phyloP scores from a whole-genome alignment of 2,113 vertebrate species.

The Phaethornis superciliosus region DNA sequence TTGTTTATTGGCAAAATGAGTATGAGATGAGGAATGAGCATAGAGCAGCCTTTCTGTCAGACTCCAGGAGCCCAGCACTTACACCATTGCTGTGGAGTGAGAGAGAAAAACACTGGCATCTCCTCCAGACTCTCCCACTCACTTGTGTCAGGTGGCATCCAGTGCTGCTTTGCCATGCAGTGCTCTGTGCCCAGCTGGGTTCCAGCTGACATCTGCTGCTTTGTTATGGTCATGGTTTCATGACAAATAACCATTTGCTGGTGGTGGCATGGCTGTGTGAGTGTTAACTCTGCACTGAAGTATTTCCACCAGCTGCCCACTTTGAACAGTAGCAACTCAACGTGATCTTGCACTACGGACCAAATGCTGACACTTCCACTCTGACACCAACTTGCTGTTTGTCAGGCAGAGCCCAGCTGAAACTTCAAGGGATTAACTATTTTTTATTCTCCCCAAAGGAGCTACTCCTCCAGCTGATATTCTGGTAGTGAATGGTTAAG shows the following conservation, averaged over 20 bases:
- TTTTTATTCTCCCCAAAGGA: slow-evolving; percentile 42
- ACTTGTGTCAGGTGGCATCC: neutral
- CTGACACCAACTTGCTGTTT: slow-evolving; percentile 11
- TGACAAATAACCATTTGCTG: no score
- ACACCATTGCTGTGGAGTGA: neutral
- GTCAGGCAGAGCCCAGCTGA: slow-evolving; percentile 26
- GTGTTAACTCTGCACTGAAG: neutral
- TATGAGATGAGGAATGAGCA: neutral
- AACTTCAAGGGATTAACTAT: slow-evolving; percentile 34
- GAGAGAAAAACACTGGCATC: neutral
- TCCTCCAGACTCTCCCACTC: neutral
- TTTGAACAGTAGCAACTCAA: slow-evolving; percentile 22
- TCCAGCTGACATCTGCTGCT: neutral
- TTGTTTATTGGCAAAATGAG: neutral
- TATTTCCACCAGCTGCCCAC: neutral
- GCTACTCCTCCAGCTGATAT: slow-evolving; percentile 35
- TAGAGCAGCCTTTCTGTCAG: neutral
- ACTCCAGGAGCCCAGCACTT: neutral
- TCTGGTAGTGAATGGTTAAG: slow-evolving; percentile 47
- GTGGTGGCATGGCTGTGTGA: neutral
- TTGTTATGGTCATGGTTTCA: neutral
- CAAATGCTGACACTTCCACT: slow-evolving; percentile 61
- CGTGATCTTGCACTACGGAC: slow-evolving; percentile 25
- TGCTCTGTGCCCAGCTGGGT: neutral
- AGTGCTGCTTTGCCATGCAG: neutral